These are phyloP conservation scores for Pseudomyrmex flavicornis DNA, from an alignment of 1,140 invertebrate species.

Conservation along the genomic window DNA sequence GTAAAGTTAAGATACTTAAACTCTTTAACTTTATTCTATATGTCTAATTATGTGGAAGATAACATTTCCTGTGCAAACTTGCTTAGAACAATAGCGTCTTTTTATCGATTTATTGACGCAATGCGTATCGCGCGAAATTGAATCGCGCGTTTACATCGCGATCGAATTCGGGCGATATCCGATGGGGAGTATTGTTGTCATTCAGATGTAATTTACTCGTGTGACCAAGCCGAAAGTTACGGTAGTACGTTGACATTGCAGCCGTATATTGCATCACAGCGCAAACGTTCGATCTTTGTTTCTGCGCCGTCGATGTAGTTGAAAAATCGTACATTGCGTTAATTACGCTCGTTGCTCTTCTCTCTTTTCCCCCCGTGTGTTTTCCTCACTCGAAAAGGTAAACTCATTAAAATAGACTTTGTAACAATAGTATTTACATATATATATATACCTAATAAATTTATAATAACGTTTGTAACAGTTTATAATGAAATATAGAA, in stretches of 20 bases:
- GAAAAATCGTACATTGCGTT: conserved; percentile 27
- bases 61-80: conserved; percentile 1
- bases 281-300: conserved; percentile 31
- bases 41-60: no score
- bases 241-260: conserved; percentile 32
- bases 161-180: conserved; percentile 33
- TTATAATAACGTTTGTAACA: no score
- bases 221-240: conserved; percentile 51
- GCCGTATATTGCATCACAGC: conserved; percentile 13
- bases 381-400: neutral
- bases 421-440: neutral
- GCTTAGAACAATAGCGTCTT: conserved; percentile 17
- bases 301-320: neutral
- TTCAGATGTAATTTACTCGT: conserved; percentile 60
- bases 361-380: no score
- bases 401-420: conserved; percentile 7
- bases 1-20: no score
- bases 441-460: no score
- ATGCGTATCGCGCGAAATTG: conserved; percentile 49
- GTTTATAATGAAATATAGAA: no score
- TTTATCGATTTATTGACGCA: conserved; percentile 51
- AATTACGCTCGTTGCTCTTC: conserved; percentile 9
- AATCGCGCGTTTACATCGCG: conserved; percentile 34
- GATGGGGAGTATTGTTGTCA: conserved; percentile 53
- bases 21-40: no score